Percentiles rank a stretch among this genome's conserved stretches.
Evolutionary conservation across 2,888 invertebrate species (phyloP).

Genomic region (Nomada ruficornis): DNA sequence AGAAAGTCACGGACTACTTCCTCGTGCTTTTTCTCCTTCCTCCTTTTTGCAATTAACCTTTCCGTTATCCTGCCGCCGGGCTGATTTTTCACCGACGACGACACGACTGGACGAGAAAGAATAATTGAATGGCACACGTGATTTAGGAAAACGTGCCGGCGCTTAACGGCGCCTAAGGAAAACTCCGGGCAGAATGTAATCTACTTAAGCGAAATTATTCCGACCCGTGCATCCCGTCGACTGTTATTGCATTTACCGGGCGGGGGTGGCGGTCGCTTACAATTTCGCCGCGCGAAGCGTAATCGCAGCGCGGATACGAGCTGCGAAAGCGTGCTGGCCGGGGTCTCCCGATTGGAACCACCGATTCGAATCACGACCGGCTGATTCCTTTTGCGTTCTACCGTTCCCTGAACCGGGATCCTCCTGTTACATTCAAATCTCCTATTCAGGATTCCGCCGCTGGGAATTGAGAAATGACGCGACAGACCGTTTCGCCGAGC

Average conservation of each 20-base stretch:
- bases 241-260: conserved; percentile 38
- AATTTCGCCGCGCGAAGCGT: conserved; percentile 12
- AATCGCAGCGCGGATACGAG: neutral
- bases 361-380: conserved; percentile 18
- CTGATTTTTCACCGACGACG: too few species aligned
- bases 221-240: conserved; percentile 18
- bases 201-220: conserved; percentile 52
- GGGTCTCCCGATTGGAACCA: neutral
- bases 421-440: conserved; percentile 1
- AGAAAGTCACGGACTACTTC: too few species aligned
- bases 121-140: conserved; percentile 42
- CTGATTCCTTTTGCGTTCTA: neutral
- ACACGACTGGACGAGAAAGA: neutral
- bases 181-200: conserved; percentile 46
- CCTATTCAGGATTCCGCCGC: neutral
- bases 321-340: neutral
- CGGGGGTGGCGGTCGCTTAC: conserved; percentile 6
- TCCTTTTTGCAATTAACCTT: too few species aligned
- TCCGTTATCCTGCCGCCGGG: too few species aligned
- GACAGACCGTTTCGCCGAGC: too few species aligned
- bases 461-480: neutral
- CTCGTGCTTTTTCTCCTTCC: too few species aligned
- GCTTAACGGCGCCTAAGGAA: conserved; percentile 38
- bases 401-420: neutral
- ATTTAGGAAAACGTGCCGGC: conserved; percentile 31